phyloP scores from a whole-genome alignment of 2,113 vertebrate species.

The Gymnorhina tibicen region DNA sequence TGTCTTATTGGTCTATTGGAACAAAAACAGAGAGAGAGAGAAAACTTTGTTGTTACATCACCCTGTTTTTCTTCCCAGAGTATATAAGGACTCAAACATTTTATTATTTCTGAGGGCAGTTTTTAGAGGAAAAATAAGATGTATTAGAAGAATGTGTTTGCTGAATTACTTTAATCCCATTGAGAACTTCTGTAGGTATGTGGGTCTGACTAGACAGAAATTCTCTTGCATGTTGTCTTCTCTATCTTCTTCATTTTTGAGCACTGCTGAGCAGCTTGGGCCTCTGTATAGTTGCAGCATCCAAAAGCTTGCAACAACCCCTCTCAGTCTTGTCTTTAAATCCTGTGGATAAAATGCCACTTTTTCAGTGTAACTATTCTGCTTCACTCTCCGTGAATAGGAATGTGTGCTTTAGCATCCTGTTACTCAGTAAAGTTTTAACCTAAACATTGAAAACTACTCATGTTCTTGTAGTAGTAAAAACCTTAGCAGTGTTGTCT shows the following conservation, averaged over 20 bases:
- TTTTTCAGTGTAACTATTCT: background rate
- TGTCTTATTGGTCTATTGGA: background rate
- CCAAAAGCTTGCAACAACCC: constrained; percentile 54
- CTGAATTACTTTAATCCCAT: background rate
- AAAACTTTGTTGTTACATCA: background rate
- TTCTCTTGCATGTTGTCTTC: constrained; percentile 67
- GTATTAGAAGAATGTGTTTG: background rate
- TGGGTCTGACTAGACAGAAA: background rate
- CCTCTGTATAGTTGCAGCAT: constrained; percentile 53
- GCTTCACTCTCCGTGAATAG: background rate
- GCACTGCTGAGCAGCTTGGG: constrained; percentile 58
- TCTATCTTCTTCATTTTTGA: constrained; percentile 47
- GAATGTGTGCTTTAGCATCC: background rate
- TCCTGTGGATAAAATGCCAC: background rate
- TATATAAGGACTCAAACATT: background rate
- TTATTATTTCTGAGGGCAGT: background rate
- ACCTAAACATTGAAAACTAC: background rate
- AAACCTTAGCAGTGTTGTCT: background rate
- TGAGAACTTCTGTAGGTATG: background rate
- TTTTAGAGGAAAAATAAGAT: background rate
- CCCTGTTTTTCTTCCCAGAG: background rate
- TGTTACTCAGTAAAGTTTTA: background rate
- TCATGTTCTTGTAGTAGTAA: background rate
- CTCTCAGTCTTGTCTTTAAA: constrained; percentile 69
- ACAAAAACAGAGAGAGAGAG: background rate